Conservation (phyloP, 2,797 vertebrate genomes). For the Calcarius lapponicus region DNA sequence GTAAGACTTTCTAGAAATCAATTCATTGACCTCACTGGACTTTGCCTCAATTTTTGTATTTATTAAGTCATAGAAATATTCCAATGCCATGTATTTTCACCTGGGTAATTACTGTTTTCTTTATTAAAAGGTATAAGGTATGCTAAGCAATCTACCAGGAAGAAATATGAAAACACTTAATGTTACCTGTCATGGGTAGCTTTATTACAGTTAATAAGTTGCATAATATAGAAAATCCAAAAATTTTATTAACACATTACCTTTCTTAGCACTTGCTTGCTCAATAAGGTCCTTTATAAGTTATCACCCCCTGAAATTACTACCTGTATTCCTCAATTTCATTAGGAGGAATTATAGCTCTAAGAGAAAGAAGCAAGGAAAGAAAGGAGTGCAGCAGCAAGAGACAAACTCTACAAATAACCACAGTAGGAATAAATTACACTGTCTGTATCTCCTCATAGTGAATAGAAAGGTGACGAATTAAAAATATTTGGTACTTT, state of each 20-base stretch:
- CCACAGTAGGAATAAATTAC: not conserved
- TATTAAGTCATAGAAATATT: not conserved
- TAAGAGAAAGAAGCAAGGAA: not conserved
- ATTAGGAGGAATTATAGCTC: not conserved
- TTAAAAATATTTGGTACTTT: not conserved
- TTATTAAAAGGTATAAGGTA: not conserved
- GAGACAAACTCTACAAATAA: not conserved
- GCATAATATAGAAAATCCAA: not conserved
- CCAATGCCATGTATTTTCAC: not conserved
- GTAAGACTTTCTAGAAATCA: not conserved
- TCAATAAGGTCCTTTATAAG: not conserved
- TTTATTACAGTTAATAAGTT: not conserved
- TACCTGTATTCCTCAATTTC: not conserved
- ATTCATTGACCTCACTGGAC: not conserved
- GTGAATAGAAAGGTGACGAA: not conserved
- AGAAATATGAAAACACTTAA: not conserved
- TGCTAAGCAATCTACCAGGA: not conserved
- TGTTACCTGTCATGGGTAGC: not conserved
- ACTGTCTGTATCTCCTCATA: not conserved
- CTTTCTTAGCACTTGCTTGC: not conserved
- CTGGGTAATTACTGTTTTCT: not conserved
- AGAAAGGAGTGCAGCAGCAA: not conserved
- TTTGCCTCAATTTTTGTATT: not conserved
- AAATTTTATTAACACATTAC: not conserved
- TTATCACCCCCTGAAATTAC: not conserved